A percentile compares a stretch with the other conserved stretches of the same genome.
Evolutionary conservation across 1,140 invertebrate species (phyloP).

Genomic region (Drosophila lacertosa): DNA sequence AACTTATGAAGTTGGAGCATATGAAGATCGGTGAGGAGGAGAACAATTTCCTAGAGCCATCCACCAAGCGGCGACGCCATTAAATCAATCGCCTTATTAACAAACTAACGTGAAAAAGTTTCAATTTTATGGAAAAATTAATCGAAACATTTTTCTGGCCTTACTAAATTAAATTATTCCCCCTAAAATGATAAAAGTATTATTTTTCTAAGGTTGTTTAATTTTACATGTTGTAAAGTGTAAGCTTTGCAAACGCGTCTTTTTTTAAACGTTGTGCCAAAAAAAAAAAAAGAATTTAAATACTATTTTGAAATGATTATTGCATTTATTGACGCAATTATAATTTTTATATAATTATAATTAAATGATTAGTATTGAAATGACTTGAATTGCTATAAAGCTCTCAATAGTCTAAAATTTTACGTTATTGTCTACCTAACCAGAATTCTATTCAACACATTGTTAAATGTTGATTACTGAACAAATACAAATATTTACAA

Average conservation of each 20-base stretch:
- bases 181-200: constrained; percentile 4
- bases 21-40: constrained; percentile 70
- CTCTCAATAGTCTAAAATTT: no score
- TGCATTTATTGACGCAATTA: constrained; percentile 43
- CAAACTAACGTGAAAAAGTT: constrained; percentile 48
- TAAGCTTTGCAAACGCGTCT: constrained; percentile 46
- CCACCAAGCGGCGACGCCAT: constrained; percentile 69
- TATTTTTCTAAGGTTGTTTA: constrained; percentile 55
- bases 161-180: constrained; percentile 5
- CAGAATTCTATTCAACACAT: no score
- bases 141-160: constrained; percentile 41
- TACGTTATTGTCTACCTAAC: no score
- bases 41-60: constrained; percentile 80
- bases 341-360: constrained; percentile 38
- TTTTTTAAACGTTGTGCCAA: constrained; percentile 24
- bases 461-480: no score
- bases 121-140: constrained; percentile 82
- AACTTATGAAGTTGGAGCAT: constrained; percentile 71
- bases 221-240: constrained; percentile 67
- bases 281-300: neutral
- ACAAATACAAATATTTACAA: no score
- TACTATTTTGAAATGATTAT: constrained; percentile 21
- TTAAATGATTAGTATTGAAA: neutral
- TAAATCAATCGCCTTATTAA: constrained; percentile 15
- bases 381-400: no score